phyloP scores from a whole-genome alignment of 2,113 vertebrate species.

The Vicugna pacos region DNA sequence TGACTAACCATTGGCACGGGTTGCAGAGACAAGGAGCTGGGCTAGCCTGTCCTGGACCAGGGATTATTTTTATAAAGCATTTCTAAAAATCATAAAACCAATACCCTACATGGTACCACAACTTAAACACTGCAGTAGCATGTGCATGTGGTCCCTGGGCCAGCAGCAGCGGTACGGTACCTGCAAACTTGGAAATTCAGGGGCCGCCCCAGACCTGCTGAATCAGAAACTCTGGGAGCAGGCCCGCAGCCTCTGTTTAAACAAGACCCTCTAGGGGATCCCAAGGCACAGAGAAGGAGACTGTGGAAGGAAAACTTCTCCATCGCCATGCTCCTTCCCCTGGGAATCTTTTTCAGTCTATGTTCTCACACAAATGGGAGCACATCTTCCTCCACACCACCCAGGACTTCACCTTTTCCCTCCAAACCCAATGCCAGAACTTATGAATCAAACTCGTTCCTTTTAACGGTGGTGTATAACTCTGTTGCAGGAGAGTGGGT shows the following conservation, averaged over 20 bases:
- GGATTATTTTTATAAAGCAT: background rate
- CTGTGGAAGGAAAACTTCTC: background rate
- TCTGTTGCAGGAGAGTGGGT: background rate
- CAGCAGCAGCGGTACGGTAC: background rate
- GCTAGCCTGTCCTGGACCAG: background rate
- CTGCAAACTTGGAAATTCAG: background rate
- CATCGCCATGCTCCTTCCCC: rapidly evolving
- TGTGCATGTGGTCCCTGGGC: background rate
- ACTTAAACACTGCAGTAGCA: background rate
- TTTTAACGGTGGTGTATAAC: background rate
- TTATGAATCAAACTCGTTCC: background rate
- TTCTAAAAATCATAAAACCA: background rate
- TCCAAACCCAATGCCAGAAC: background rate
- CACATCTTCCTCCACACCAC: background rate
- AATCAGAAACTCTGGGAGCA: rapidly evolving
- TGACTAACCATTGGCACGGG: background rate
- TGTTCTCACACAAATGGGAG: background rate
- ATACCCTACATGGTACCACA: background rate
- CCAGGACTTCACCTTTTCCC: background rate
- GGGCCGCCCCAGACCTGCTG: background rate
- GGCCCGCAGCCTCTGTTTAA: background rate
- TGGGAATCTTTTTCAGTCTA: background rate
- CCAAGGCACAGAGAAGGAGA: background rate
- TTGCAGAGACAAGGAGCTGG: background rate
- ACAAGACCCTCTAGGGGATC: background rate